Evolutionary conservation across 1,140 invertebrate genomes (phyloP), one percentile per base, ranked within the genome.

Genomic region (Hylaeus anthracinus): DNA sequence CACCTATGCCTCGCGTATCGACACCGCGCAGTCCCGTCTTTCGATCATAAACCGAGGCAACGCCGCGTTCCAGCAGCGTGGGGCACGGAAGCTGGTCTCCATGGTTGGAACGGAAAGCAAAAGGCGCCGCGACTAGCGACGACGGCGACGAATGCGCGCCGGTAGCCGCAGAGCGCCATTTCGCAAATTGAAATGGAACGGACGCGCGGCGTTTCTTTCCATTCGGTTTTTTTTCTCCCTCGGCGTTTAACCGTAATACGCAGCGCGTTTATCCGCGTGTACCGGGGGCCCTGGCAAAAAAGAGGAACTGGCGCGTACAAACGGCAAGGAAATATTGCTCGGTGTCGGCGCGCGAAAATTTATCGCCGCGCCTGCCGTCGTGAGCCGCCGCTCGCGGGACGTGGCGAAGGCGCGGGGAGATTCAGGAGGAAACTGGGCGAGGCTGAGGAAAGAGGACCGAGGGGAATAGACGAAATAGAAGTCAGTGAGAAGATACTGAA

Each of bases 311-410:
- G 85, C 83, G 82, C 85, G 82, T 88, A 88, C 86, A 87, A 88
- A 88, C 86, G 86, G 86, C 86, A 85, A 88, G 85, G 86, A 88
- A 88, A 88, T 88, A 88, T 88, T 88, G 86, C 86, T 85, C 79
- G 74, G 83, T 87, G 86, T 88, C 85, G 86, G 82, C 82, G 82
- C 85, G 86, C 82, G 86, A 88, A 88, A 88, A 88, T 88, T 88
- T 88, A 88, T 88, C 67, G 79, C 86, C 76, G 64, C 51, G 85
- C 69, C 79, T 72, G 84, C 60, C 67, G 72, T 72, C 84, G 83
- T 56, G 72, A 66, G 73, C 66, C 79, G 67, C 43, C 70, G 74
- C 37, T n/a, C 58, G 37, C 9, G 65, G 39, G 63, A 26, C 4
- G 48, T 15, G 64, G 64, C 37, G 39, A 14, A n/a, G 9, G 4